These are phyloP conservation scores for Enteromius thamalakanensis DNA, from an alignment of 2,797 vertebrate species.

Conservation along the genomic window DNA sequence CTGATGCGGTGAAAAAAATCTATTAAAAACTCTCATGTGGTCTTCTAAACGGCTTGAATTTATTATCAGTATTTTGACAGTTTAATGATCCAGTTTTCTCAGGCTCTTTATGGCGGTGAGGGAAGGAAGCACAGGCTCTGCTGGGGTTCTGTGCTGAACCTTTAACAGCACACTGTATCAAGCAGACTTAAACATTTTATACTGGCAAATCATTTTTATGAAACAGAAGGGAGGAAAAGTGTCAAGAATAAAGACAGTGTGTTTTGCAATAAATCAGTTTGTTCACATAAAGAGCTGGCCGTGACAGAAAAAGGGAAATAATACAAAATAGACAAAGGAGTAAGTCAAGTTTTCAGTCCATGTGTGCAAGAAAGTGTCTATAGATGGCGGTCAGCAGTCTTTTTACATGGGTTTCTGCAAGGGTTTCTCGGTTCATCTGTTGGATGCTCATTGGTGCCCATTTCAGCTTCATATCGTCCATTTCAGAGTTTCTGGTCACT, in stretches of 20 bases:
- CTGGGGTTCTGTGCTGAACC: not conserved
- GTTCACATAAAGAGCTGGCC: not conserved
- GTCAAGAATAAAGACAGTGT: not conserved
- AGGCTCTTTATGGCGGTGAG: not conserved
- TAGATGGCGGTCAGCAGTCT: not conserved
- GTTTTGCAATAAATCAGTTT: not conserved
- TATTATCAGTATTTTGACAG: constrained; percentile 14
- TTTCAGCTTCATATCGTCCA: not conserved
- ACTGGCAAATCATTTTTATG: not conserved
- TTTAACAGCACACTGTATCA: not conserved
- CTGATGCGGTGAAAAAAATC: not conserved
- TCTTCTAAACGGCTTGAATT: not conserved
- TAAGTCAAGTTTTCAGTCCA: not conserved
- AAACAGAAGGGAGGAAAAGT: no score
- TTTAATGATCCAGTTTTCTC: not conserved
- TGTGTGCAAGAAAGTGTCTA: not conserved
- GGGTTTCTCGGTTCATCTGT: not conserved
- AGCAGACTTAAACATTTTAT: not conserved
- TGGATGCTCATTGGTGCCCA: not conserved
- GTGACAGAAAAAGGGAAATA: not conserved
- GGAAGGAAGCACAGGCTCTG: not conserved
- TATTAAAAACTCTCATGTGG: not conserved
- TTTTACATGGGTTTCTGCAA: not conserved
- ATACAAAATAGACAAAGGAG: not conserved
- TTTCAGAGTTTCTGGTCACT: constrained; percentile 46